These are phyloP conservation scores for Umimayanthus kanabou DNA, from an alignment of 92 coral and sea anemone genomes.

Conservation along the genomic window DNA sequence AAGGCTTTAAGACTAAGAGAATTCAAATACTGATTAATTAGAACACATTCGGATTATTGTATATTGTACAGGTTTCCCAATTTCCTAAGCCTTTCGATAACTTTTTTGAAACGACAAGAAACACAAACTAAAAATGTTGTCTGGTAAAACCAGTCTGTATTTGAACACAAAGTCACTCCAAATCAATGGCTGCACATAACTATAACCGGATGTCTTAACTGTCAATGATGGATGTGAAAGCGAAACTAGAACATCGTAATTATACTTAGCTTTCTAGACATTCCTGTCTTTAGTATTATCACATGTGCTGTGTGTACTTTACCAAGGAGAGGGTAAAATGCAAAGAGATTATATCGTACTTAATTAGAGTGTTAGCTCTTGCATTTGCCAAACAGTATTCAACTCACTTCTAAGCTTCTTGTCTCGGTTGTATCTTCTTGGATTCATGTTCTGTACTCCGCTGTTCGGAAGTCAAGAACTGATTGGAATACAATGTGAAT, in stretches of 20 bases:
- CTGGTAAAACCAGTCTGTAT: no score
- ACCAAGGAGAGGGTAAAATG: not conserved
- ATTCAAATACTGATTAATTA: no score
- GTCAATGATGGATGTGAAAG: not conserved
- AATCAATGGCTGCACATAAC: not conserved
- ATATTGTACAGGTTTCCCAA: no score
- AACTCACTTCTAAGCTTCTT: not conserved
- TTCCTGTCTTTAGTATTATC: conserved; percentile 16
- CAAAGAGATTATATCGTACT: no score
- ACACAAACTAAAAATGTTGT: no score
- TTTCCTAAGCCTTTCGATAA: no score
- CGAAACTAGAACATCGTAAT: conserved; percentile 2
- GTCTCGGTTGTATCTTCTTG: not conserved
- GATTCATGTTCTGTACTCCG: not conserved
- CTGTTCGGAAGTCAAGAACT: not conserved
- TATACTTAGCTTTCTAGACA: not conserved
- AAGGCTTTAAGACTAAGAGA: no score
- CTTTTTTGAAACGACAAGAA: no score
- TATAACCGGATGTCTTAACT: not conserved
- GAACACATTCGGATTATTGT: no score
- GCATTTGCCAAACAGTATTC: no score
- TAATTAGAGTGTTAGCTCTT: no score
- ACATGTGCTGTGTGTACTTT: conserved; percentile 21
- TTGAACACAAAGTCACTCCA: not conserved
- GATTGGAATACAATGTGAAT: not conserved